Conservation (phyloP, 2,888 invertebrate species). For the Macaria liturata region DNA sequence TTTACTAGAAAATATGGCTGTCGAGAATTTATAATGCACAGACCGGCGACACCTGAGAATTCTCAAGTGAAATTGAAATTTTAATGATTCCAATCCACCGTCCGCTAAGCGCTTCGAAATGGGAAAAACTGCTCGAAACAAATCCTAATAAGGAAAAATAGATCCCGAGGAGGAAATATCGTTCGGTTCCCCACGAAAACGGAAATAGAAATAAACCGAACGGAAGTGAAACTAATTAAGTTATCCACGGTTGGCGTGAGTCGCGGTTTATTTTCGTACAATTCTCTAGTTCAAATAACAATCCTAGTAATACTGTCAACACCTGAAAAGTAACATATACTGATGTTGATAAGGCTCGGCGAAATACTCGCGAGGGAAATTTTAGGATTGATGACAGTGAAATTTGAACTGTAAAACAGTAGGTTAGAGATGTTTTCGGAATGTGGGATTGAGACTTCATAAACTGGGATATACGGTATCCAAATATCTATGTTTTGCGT, state of each 20-base stretch:
- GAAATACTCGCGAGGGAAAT: conserved; percentile 61
- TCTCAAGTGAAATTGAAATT: conserved; percentile 51
- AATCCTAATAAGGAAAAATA: conserved; percentile 78
- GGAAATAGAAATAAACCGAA: conserved; percentile 80
- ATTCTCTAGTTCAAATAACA: conserved; percentile 70
- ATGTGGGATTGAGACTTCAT: conserved; percentile 40
- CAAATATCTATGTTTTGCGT: conserved; percentile 78
- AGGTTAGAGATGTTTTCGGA: conserved; percentile 46
- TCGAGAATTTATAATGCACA: conserved; percentile 29
- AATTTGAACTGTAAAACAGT: conserved; percentile 45
- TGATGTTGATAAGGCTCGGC: conserved; percentile 70
- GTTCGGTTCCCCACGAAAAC: conserved; percentile 68
- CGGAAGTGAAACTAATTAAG: conserved; percentile 82
- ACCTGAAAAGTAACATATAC: conserved; percentile 66
- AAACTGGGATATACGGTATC: conserved; percentile 67
- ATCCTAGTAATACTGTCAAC: conserved; percentile 75
- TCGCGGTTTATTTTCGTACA: conserved; percentile 78
- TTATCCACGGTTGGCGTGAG: conserved; percentile 73
- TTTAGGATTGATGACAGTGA: conserved; percentile 36
- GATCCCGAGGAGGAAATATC: conserved; percentile 70
- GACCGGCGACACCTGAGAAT: conserved; percentile 44
- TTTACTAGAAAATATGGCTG: conserved; percentile 20
- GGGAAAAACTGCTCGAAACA: conserved; percentile 62
- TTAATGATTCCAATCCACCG: conserved; percentile 60
- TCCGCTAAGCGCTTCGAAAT: conserved; percentile 44